phyloP scores from a whole-genome alignment of 2,113 vertebrate species.

The Centropristis striata region DNA sequence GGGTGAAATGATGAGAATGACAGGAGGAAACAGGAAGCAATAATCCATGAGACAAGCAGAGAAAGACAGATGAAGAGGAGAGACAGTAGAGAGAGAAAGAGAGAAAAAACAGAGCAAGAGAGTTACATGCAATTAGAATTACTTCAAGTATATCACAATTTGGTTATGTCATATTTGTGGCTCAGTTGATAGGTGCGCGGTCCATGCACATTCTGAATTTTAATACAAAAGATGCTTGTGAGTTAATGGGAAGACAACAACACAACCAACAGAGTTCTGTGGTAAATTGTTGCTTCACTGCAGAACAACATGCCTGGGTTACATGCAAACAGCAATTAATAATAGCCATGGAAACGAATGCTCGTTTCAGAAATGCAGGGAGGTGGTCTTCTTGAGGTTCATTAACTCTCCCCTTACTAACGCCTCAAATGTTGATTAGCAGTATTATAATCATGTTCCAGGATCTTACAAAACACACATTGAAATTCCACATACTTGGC shows the following conservation, averaged over 20 bases:
- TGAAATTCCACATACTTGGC: not conserved
- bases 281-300: constrained; percentile 67
- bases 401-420: constrained; percentile 38
- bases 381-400: constrained; percentile 29
- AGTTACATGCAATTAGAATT: constrained; percentile 97
- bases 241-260: constrained; percentile 69
- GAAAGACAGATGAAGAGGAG: constrained; percentile 31
- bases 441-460: not conserved
- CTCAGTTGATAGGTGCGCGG: constrained; percentile 61
- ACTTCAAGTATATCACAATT: constrained; percentile 83
- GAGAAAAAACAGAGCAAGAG: constrained; percentile 81
- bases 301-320: constrained; percentile 69
- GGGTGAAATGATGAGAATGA: constrained; percentile 25
- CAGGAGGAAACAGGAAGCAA: constrained; percentile 48
- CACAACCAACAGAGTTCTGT: constrained; percentile 55
- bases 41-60: constrained; percentile 69
- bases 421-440: constrained; percentile 25
- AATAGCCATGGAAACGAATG: constrained; percentile 51
- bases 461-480: not conserved
- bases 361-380: constrained; percentile 53
- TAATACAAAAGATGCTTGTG: constrained; percentile 57
- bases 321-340: constrained; percentile 66
- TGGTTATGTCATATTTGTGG: constrained; percentile 75
- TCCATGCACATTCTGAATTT: constrained; percentile 81
- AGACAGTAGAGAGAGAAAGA: constrained; percentile 71